These are phyloP conservation scores for Thera britannica DNA, from an alignment of 2,888 invertebrate genomes.

Conservation along the genomic window DNA sequence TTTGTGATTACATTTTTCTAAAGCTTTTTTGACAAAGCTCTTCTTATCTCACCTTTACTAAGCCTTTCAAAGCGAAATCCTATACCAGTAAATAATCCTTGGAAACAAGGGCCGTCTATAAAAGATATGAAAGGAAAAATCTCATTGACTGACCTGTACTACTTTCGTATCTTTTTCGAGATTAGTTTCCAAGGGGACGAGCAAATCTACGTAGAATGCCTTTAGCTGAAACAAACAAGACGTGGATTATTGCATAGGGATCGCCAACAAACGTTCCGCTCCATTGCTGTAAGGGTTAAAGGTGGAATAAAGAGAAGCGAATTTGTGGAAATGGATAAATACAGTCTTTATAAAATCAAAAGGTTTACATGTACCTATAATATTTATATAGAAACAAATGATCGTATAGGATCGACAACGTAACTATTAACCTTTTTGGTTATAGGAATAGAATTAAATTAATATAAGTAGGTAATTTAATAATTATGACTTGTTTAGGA, in stretches of 20 bases:
- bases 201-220: conserved; percentile 96
- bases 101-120: conserved; percentile 55
- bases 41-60: conserved; percentile 61
- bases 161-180: conserved; percentile 97
- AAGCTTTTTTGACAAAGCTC: conserved; percentile 73
- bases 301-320: conserved; percentile 38
- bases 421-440: too few species aligned
- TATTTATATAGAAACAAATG: too few species aligned
- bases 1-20: conserved; percentile 18
- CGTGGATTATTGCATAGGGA: conserved; percentile 46
- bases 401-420: too few species aligned
- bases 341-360: conserved; percentile 1
- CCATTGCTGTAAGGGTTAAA: conserved; percentile 37
- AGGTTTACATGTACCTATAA: background rate
- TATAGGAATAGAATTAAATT: too few species aligned
- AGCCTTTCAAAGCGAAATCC: conserved; percentile 45
- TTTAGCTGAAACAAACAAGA: conserved; percentile 89
- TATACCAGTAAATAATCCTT: conserved; percentile 65
- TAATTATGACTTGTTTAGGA: too few species aligned
- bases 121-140: conserved; percentile 62
- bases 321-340: conserved; percentile 33
- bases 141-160: conserved; percentile 88
- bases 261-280: conserved; percentile 39
- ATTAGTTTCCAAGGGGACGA: conserved; percentile 96
- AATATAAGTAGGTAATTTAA: too few species aligned